A percentile compares a stretch with the other conserved stretches of the same genome.
Evolutionary conservation across 2,888 invertebrate genomes (phyloP).

Genomic region (Margaritifera margaritifera): DNA sequence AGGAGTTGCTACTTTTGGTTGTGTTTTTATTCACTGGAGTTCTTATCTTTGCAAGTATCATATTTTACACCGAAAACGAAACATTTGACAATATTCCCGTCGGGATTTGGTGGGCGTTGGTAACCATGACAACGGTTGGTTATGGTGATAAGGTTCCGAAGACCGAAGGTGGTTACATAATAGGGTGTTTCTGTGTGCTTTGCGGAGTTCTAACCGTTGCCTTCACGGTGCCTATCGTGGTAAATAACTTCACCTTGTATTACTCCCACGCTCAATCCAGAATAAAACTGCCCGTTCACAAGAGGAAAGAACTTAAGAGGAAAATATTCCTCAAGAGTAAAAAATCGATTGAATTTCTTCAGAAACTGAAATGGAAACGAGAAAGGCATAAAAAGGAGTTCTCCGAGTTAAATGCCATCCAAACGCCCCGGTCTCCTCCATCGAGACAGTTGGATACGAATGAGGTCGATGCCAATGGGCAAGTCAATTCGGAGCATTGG

Average conservation of each 20-base stretch:
- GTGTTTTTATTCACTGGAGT: slow-evolving; percentile 71
- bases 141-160: slow-evolving; percentile 70
- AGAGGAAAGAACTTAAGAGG: slow-evolving; percentile 58
- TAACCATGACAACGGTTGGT: slow-evolving; percentile 73
- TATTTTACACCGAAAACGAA: slow-evolving; percentile 66
- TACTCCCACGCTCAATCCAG: slow-evolving; percentile 71
- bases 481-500: neutral
- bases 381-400: slow-evolving; percentile 37
- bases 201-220: slow-evolving; percentile 71
- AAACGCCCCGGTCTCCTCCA: slow-evolving; percentile 40
- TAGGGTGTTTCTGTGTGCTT: slow-evolving; percentile 69
- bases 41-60: slow-evolving; percentile 70
- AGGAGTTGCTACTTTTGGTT: slow-evolving; percentile 69
- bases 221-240: slow-evolving; percentile 71
- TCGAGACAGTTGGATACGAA: slow-evolving; percentile 33
- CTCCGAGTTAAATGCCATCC: slow-evolving; percentile 33
- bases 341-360: slow-evolving; percentile 57
- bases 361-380: slow-evolving; percentile 54
- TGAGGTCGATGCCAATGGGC: slow-evolving; percentile 12
- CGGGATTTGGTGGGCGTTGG: slow-evolving; percentile 72
- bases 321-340: slow-evolving; percentile 60
- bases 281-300: slow-evolving; percentile 63
- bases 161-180: slow-evolving; percentile 64
- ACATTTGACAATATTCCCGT: slow-evolving; percentile 71
- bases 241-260: slow-evolving; percentile 70